phyloP scores from a whole-genome alignment of 2,888 invertebrate species.

The Hermaeophaga mercurialis region DNA sequence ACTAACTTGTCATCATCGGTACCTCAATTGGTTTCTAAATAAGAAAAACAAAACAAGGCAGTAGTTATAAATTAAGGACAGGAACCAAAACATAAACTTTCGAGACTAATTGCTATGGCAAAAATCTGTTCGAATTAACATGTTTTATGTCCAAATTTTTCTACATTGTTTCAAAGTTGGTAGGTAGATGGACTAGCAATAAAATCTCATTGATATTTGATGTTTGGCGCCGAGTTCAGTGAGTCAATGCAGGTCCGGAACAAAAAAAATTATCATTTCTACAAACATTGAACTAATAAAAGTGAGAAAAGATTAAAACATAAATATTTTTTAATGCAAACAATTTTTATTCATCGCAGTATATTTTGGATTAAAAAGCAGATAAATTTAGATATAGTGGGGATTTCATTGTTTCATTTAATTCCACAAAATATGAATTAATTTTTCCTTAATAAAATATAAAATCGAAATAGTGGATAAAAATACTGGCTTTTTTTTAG shows the following conservation, averaged over 20 bases:
- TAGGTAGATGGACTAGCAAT: conserved; percentile 27
- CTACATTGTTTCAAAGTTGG: conserved; percentile 29
- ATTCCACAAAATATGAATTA: too few relatives aligned
- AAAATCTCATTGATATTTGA: conserved; percentile 28
- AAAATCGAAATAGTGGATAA: too few relatives aligned
- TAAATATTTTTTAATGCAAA: too few relatives aligned
- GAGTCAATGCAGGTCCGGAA: background rate
- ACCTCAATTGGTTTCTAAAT: background rate
- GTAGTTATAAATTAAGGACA: conserved; percentile 3
- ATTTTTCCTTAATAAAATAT: too few relatives aligned
- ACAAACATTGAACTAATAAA: too few relatives aligned
- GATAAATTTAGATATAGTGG: too few relatives aligned
- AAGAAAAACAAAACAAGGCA: background rate
- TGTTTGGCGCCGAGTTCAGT: conserved; percentile 43
- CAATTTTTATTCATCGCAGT: too few relatives aligned
- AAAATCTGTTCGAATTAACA: conserved; percentile 11
- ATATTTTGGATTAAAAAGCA: too few relatives aligned
- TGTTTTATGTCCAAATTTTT: conserved; percentile 21
- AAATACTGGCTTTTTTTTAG: too few relatives aligned
- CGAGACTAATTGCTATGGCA: conserved; percentile 1
- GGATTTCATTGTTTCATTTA: too few relatives aligned
- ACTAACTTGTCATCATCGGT: too few relatives aligned
- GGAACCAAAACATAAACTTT: conserved; percentile 9
- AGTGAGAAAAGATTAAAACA: too few relatives aligned
- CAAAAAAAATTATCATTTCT: background rate